Evolutionary conservation across 1,140 invertebrate species (phyloP).

Genomic region (Penaeus chinensis): DNA sequence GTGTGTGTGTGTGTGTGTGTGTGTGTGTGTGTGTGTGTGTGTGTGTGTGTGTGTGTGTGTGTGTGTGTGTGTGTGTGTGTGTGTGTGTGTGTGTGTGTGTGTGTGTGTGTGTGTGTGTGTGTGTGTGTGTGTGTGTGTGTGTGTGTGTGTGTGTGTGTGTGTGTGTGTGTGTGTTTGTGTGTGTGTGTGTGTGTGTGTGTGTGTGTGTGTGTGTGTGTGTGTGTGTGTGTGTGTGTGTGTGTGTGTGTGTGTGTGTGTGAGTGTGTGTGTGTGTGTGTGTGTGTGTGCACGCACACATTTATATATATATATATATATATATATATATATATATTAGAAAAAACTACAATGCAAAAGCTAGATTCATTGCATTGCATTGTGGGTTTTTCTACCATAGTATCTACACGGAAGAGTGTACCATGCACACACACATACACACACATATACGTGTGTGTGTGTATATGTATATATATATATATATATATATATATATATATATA

Average conservation of each 20-base stretch:
- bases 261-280: conserved; percentile 23
- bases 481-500: background rate
- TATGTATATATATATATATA: conserved; percentile 14
- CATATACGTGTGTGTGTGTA: background rate
- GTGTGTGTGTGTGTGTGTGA: conserved; percentile 20
- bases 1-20: no score
- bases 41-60: no score
- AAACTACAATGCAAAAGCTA: no score
- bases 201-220: background rate
- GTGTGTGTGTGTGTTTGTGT: conserved; percentile 22
- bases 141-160: conserved; percentile 1
- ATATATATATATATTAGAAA: conserved; percentile 26
- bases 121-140: conserved; percentile 4
- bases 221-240: conserved; percentile 10
- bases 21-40: no score
- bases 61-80: no score
- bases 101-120: background rate
- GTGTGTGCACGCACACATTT: conserved; percentile 17
- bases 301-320: conserved; percentile 20
- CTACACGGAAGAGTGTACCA: no score
- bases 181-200: conserved; percentile 19
- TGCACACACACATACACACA: conserved; percentile 10
- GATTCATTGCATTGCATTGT: no score
- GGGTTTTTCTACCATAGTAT: no score
- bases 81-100: conserved; percentile 2